Base-by-base conservation (phyloP, 2,888 invertebrate species). In the Xestoiulus laeticollis region DNA sequence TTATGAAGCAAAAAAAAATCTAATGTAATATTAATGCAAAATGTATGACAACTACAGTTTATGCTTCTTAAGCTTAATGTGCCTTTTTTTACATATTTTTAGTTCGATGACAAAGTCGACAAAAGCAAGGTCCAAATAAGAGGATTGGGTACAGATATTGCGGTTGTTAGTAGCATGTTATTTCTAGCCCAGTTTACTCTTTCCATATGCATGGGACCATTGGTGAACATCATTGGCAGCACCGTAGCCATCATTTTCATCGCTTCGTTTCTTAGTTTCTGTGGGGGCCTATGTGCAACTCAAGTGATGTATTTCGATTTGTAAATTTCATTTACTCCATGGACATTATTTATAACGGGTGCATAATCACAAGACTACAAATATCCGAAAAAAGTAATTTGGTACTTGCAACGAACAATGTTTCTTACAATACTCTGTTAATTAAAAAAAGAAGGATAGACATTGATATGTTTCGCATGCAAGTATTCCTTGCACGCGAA, bases 81-180 rank as follows among this genome's bases (percentile, higher is more conserved):
- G n/a, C 53, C 87, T 30, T 43, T 89, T 84, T 26, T 48, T 87
- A 38, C 85, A 87, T 43, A 68, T 89, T 84, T 33, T 78, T 30
- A 87, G 87, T 87, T 87, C 43, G 38, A 87, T 32, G 12, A 68
- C 68, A 26, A 68, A 26, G 26, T 68, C 26, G 33, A 3, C 26
- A 3, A 14, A 84, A 14, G 43, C 26, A 82, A 78, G 48, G 0
- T 87, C 53, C 12, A 53, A 44, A 90, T 92, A n/a, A 95, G 98
- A 14, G 98, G 98, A 6, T 94, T 99, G 87, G 98, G 98, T 10
- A 99, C 98, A 0, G 98, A 99, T 91, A 95, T 99, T 0, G 98
- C 98, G 0, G 95, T 98, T 87, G 96, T 99, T 59, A 97, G 97
- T 91, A 97, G 96, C 91, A 98, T 98, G 96, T 98, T 97, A 3